A percentile compares a stretch with the other conserved stretches of the same genome.
These are phyloP conservation scores for Pseudorhiza aurosa DNA, from an alignment of 30 jellyfish, hydroid and myxozoan genomes.

Conservation along the genomic window DNA sequence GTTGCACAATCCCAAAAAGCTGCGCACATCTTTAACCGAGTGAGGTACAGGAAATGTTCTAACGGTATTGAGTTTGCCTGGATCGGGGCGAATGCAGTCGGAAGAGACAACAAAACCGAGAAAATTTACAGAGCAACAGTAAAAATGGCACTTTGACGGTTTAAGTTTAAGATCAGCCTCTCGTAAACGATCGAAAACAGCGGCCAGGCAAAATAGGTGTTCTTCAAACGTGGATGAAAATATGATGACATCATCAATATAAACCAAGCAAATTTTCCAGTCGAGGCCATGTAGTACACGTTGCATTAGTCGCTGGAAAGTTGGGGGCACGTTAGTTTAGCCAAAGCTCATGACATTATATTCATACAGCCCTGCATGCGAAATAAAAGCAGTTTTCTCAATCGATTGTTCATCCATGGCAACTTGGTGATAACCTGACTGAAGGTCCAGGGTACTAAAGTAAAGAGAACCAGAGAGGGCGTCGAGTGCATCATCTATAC, in stretches of 20 bases:
- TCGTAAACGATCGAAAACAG: constrained; percentile 46
- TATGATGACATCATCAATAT: constrained; percentile 63
- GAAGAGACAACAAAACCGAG: constrained; percentile 60
- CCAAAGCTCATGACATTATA: constrained; percentile 40
- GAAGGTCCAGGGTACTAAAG: constrained; percentile 46
- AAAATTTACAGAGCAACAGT: constrained; percentile 7
- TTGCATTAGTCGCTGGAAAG: constrained; percentile 63
- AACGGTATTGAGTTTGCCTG: constrained; percentile 14
- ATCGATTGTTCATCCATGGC: constrained; percentile 16
- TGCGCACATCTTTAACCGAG: constrained; percentile 14
- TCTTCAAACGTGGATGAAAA: constrained; percentile 38
- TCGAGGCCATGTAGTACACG: constrained; percentile 38
- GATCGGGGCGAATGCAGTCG: constrained; percentile 61
- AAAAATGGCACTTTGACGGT: constrained; percentile 43
- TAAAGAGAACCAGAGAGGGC: constrained; percentile 15
- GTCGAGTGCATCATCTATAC: constrained; percentile 36
- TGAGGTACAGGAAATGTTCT: constrained; percentile 33
- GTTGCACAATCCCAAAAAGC: constrained; percentile 25
- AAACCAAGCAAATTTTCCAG: constrained; percentile 39
- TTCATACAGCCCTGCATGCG: constrained; percentile 43
- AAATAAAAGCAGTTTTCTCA: constrained; percentile 46
- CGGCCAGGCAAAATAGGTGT: constrained; percentile 33
- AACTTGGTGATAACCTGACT: constrained; percentile 59
- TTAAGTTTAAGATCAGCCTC: constrained; percentile 44
- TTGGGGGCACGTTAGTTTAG: constrained; percentile 35